Percentiles rank a stretch among this genome's conserved stretches.
These are phyloP conservation scores for Sicus ferrugineus DNA, from an alignment of 2,888 invertebrate species.

Conservation along the genomic window DNA sequence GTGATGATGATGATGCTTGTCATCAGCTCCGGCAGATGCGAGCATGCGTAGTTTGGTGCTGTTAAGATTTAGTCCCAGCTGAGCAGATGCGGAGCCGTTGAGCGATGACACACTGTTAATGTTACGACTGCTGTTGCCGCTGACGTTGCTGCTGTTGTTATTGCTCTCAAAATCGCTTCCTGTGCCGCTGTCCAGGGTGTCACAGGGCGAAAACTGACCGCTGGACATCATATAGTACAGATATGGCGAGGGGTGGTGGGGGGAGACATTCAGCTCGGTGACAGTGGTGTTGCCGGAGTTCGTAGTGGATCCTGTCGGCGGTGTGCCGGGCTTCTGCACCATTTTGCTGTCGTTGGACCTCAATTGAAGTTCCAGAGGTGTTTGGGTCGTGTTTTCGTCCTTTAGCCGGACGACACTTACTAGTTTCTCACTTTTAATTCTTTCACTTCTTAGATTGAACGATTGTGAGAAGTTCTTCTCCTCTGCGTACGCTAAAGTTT, in stretches of 20 bases:
- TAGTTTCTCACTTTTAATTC: slow-evolving; percentile 38
- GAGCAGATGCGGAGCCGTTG: slow-evolving; percentile 47
- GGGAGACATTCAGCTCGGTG: slow-evolving; percentile 55
- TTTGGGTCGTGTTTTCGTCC: slow-evolving; percentile 29
- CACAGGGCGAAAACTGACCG: slow-evolving; percentile 82
- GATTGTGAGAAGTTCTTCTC: slow-evolving; percentile 40
- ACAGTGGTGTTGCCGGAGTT: slow-evolving; percentile 45
- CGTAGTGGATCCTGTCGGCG: slow-evolving; percentile 13
- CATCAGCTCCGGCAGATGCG: slow-evolving; percentile 25
- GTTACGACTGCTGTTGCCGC: not conserved
- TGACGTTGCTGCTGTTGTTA: slow-evolving; percentile 25
- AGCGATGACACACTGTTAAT: slow-evolving; percentile 3
- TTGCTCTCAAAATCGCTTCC: slow-evolving; percentile 79
- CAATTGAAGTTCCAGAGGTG: too few relatives aligned
- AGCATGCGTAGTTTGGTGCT: slow-evolving; percentile 56
- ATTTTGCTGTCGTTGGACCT: slow-evolving; percentile 36
- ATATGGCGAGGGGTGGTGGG: slow-evolving; percentile 52
- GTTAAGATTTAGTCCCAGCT: slow-evolving; percentile 63
- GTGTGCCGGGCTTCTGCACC: slow-evolving; percentile 44
- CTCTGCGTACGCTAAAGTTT: slow-evolving; percentile 37
- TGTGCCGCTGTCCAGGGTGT: slow-evolving; percentile 84
- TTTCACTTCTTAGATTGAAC: not conserved
- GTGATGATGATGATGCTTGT: slow-evolving; percentile 49
- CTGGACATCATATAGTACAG: slow-evolving; percentile 72
- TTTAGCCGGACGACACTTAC: slow-evolving; percentile 44